Evolutionary conservation across 2,888 invertebrate species (phyloP).

Genomic region (Dicyrtomina minuta): DNA sequence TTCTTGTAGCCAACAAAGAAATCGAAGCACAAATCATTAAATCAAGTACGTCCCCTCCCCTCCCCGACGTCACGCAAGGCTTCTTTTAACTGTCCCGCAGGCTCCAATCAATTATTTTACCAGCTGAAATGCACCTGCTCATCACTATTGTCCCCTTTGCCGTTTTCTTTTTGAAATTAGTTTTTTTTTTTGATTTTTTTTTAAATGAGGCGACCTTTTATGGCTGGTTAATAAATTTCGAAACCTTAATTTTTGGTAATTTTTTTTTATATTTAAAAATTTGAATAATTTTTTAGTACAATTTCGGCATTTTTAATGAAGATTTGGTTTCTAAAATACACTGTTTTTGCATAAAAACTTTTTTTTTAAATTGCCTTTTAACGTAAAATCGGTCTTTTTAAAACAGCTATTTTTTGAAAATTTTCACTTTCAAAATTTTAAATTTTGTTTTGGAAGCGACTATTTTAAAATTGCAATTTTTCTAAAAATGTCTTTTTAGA

Average conservation of each 20-base stretch:
- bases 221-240: no score
- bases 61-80: no score
- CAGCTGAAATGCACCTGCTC: neutral
- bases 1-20: constrained; percentile 94
- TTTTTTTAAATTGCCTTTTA: no score
- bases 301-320: no score
- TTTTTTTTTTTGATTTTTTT: neutral
- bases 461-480: neutral
- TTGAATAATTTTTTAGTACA: no score
- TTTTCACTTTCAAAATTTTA: neutral
- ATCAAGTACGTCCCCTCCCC: constrained; percentile 60
- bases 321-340: no score
- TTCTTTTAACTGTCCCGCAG: neutral
- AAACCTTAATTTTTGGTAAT: no score
- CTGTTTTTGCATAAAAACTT: neutral
- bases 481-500: no score
- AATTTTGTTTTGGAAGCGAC: neutral
- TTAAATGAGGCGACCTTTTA: neutral
- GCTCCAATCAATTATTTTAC: neutral
- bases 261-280: no score
- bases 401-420: neutral
- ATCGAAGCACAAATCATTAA: constrained; percentile 94
- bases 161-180: no score
- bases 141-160: no score
- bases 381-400: neutral